These are phyloP conservation scores for Diploptera punctata DNA, from an alignment of 2,888 invertebrate species.

Conservation along the genomic window DNA sequence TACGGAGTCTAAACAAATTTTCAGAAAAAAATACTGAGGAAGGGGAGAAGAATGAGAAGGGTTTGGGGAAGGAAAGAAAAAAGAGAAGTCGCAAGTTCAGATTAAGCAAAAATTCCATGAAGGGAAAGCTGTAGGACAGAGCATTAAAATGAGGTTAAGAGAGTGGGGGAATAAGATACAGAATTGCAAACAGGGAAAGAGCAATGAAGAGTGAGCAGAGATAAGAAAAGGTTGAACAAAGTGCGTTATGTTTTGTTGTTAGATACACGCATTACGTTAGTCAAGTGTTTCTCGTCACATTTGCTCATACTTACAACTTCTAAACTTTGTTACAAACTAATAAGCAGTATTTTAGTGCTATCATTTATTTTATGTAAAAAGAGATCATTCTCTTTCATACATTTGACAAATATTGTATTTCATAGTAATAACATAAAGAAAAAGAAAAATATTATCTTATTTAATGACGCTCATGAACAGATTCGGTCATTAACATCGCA, in stretches of 20 bases:
- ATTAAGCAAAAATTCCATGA: neutral
- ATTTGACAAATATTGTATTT: too few species aligned
- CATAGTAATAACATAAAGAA: too few species aligned
- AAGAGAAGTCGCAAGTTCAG: neutral
- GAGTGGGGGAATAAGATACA: neutral
- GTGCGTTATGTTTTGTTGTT: neutral
- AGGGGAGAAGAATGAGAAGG: neutral
- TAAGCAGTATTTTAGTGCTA: too few species aligned
- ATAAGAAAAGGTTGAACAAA: neutral
- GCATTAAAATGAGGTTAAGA: neutral
- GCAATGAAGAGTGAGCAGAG: neutral
- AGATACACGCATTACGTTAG: neutral
- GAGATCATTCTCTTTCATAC: too few species aligned
- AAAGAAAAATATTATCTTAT: too few species aligned
- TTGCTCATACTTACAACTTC: too few species aligned
- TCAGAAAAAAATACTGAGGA: neutral
- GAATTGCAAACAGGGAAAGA: neutral
- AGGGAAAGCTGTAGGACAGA: neutral
- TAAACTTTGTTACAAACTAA: too few species aligned
- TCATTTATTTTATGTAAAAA: too few species aligned
- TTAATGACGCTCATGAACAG: too few species aligned
- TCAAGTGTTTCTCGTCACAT: too few species aligned
- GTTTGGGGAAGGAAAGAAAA: neutral
- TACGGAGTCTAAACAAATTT: neutral
- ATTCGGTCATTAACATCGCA: too few species aligned